A percentile compares a stretch with the other conserved stretches of the same genome.
Conservation (phyloP, 1,140 invertebrate species). For the Dendrolimus punctatus region DNA sequence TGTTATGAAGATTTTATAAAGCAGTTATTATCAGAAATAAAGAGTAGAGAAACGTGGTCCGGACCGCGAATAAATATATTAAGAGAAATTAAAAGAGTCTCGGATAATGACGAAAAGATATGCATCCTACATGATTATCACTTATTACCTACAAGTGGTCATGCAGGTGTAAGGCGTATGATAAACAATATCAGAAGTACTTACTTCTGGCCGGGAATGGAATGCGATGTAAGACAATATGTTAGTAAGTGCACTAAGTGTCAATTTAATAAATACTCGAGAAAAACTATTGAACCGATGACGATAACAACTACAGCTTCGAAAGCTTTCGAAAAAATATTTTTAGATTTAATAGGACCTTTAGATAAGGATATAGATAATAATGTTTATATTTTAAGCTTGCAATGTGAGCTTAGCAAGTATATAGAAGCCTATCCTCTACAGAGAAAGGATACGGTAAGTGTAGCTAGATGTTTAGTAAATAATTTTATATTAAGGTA, state of each 20-base stretch:
- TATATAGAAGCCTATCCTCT: too few species aligned
- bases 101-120: conserved; percentile 11
- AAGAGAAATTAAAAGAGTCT: conserved; percentile 3
- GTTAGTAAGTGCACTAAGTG: too few species aligned
- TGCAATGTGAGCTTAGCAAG: too few species aligned
- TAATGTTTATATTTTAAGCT: too few species aligned
- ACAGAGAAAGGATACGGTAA: too few species aligned
- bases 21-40: conserved; percentile 12
- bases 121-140: conserved; percentile 18
- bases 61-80: conserved; percentile 10
- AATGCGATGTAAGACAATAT: too few species aligned
- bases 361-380: conserved; percentile 17
- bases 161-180: conserved; percentile 19
- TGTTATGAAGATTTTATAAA: too few species aligned
- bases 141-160: conserved; percentile 17
- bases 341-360: conserved; percentile 18
- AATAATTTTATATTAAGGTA: too few species aligned
- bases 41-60: conserved; percentile 6
- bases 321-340: conserved; percentile 17
- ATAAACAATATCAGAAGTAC: conserved; percentile 20
- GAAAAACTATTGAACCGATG: conserved; percentile 15
- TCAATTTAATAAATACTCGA: conserved; percentile 15
- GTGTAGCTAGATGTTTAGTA: too few species aligned
- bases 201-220: too few species aligned
- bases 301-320: conserved; percentile 13